These are phyloP conservation scores for Poeciliopsis retropinna DNA, from an alignment of 2,113 vertebrate species.

Conservation along the genomic window DNA sequence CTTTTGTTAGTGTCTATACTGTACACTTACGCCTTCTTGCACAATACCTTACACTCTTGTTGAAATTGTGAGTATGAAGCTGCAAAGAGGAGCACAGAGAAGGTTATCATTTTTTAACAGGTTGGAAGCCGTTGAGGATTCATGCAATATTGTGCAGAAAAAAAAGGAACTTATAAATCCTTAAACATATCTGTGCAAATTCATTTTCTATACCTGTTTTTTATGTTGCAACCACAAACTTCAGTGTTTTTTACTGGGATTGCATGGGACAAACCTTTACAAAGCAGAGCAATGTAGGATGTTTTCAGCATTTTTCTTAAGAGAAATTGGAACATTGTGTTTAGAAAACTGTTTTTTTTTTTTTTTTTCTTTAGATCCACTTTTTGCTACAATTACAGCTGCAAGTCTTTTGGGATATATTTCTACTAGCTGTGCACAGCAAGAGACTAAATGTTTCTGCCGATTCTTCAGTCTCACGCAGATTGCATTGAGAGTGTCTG, in stretches of 20 bases:
- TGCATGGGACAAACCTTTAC: not conserved
- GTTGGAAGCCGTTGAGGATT: not conserved
- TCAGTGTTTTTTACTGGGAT: too few species aligned
- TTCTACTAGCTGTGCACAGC: not conserved
- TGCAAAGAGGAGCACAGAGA: not conserved
- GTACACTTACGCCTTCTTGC: too few species aligned
- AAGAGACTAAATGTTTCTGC: not conserved
- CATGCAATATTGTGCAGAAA: not conserved
- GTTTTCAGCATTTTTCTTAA: not conserved
- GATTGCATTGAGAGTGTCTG: not conserved
- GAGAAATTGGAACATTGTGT: not conserved
- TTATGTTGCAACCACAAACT: too few species aligned
- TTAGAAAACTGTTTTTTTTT: not conserved
- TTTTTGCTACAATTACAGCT: too few species aligned
- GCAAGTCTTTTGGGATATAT: too few species aligned
- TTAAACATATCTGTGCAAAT: not conserved
- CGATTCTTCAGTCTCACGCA: not conserved
- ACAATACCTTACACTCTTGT: not conserved
- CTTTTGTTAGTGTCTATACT: not conserved
- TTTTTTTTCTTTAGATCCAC: not conserved
- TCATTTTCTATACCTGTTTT: too few species aligned
- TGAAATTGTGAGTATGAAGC: not conserved
- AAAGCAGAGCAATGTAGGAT: not conserved
- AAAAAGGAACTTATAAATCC: not conserved
- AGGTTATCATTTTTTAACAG: not conserved